Conservation (phyloP, 2,113 vertebrate genomes). For the Maccullochella peelii region DNA sequence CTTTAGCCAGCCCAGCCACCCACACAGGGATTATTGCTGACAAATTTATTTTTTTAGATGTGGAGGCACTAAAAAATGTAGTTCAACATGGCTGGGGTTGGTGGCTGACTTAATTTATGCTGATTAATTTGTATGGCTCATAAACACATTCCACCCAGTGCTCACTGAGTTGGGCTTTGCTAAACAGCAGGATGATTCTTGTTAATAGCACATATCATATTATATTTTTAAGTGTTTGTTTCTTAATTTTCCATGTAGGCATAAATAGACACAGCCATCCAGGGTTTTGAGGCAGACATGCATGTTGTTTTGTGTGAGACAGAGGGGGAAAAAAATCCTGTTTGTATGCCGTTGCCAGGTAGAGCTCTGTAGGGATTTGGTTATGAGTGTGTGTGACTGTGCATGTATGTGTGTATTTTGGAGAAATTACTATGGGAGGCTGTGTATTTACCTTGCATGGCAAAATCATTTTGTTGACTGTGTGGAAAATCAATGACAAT, state of each 20-base stretch:
- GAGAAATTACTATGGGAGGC: constrained; percentile 66
- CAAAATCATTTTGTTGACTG: constrained; percentile 75
- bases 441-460: constrained; percentile 68
- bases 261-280: constrained; percentile 13
- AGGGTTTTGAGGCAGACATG: constrained; percentile 21
- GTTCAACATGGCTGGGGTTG: constrained; percentile 37
- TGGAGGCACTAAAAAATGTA: constrained; percentile 42
- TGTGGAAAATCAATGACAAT: constrained; percentile 72
- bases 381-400: constrained; percentile 45
- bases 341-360: constrained; percentile 72
- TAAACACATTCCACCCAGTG: constrained; percentile 17
- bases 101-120: constrained; percentile 62
- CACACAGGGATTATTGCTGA: constrained; percentile 67
- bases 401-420: constrained; percentile 62
- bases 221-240: constrained; percentile 9
- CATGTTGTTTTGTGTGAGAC: constrained; percentile 51
- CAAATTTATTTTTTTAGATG: constrained; percentile 9
- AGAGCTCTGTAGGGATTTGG: constrained; percentile 63
- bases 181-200: constrained; percentile 18
- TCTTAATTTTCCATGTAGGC: neutral
- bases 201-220: neutral
- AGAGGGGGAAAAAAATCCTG: constrained; percentile 26
- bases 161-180: constrained; percentile 26
- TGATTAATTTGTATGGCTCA: constrained; percentile 62
- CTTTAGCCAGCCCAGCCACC: constrained; percentile 63